Evolutionary conservation across 1,140 invertebrate genomes (phyloP), one percentile per base, ranked within the genome.

Genomic region (Drosophila fuyamai): DNA sequence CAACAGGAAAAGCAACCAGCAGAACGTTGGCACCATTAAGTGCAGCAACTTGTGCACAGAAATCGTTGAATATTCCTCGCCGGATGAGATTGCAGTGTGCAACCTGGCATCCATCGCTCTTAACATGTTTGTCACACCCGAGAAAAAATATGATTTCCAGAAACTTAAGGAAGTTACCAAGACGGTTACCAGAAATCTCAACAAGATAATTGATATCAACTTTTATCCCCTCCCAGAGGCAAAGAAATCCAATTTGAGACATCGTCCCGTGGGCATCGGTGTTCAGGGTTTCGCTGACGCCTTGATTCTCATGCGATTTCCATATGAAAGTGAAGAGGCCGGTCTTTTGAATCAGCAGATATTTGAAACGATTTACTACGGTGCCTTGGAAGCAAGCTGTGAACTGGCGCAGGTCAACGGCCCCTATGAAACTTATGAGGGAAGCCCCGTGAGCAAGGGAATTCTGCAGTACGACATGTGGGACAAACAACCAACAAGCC

Each of bases 401-500:
- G 98, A 99, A 93, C 93, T 99, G 50, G 98, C 99, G 12, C 94
- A 98, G 92, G 94, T 95, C 90, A 92, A 95, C 67, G 98, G 99
- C 7, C 93, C 96, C 0, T 99, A 99, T 92, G 96, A 97, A 89
- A 98, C 97, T 1, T 99, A 99, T 92, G 91, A 95, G 88, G 98
- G 98, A 9, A 96, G 94, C 75, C 99, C 99, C 16, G 97, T 97
- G 10, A 99, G 98, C 91, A 96, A 98, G 94, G 99, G 98, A 63
- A 97, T 99, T 79, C 93, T 99, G 13, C 99, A 99, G 92, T 98
- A 98, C 92, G 99, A 99, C 80, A 99, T 99, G 98, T 99, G 98
- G 98, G 93, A 96, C 89, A 94, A 94, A 78, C 96, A 94, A n/a
- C 98, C 98, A 12, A 96, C 97, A 41, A 93, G 96, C 84, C 93